These are phyloP conservation scores for Phyto melanocephala DNA, from an alignment of 2,888 invertebrate genomes.

Conservation along the genomic window DNA sequence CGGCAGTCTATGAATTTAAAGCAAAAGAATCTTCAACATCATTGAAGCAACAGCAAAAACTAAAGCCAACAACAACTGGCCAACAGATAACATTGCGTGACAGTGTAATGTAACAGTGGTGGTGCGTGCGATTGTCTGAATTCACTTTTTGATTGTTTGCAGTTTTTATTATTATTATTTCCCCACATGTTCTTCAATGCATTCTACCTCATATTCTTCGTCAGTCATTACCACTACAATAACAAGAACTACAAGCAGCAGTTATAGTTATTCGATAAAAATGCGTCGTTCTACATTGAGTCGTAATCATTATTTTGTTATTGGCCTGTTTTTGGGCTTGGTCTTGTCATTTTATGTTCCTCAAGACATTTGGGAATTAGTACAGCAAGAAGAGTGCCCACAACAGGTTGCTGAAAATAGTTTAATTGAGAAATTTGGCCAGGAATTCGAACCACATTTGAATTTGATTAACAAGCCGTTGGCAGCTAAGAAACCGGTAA, in stretches of 20 bases:
- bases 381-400: slow-evolving; percentile 78
- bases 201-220: slow-evolving; percentile 33
- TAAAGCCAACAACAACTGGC: slow-evolving; percentile 1
- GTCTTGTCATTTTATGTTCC: slow-evolving; percentile 77
- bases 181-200: slow-evolving; percentile 47
- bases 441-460: slow-evolving; percentile 78
- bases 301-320: slow-evolving; percentile 78
- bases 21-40: not conserved
- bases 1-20: slow-evolving; percentile 19
- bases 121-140: not conserved
- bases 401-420: slow-evolving; percentile 77
- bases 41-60: slow-evolving; percentile 15
- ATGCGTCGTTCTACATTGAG: slow-evolving; percentile 77
- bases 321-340: slow-evolving; percentile 77
- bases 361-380: slow-evolving; percentile 77
- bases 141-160: not conserved
- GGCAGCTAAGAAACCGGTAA: slow-evolving; percentile 78
- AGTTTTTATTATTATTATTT: slow-evolving; percentile 6
- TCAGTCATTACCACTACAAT: slow-evolving; percentile 32
- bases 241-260: slow-evolving; percentile 1
- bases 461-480: slow-evolving; percentile 79
- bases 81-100: slow-evolving; percentile 11
- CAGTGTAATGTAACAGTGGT: slow-evolving; percentile 26
- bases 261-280: slow-evolving; percentile 50
- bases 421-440: slow-evolving; percentile 77